Percentiles rank a stretch among this genome's conserved stretches.
phyloP scores from a whole-genome alignment of 1,140 invertebrate genomes.

The Drosophila albomicans region DNA sequence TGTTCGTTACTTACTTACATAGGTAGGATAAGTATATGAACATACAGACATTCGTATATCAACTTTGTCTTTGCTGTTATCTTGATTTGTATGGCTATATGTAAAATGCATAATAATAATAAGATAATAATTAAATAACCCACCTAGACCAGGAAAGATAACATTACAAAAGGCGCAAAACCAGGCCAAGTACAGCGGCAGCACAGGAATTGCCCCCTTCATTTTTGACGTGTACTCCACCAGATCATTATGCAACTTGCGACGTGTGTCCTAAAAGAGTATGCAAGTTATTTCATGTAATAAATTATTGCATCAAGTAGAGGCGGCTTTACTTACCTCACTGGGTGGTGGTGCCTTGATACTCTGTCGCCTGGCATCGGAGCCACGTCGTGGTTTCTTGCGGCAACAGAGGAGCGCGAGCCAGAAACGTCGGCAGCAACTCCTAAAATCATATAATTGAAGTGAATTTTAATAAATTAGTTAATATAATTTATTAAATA shows the following conservation, averaged over 20 bases:
- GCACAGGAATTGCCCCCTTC: slow-evolving; percentile 94
- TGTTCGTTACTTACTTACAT: too few relatives aligned
- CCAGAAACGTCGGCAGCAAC: slow-evolving; percentile 80
- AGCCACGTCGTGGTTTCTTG: slow-evolving; percentile 82
- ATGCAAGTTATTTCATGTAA: background rate
- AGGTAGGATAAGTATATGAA: background rate
- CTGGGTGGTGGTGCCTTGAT: slow-evolving; percentile 87
- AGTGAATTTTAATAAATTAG: too few relatives aligned
- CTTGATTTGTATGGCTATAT: background rate
- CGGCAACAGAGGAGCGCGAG: slow-evolving; percentile 74
- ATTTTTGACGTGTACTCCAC: slow-evolving; percentile 93
- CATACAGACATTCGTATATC: background rate
- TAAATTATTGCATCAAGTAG: background rate
- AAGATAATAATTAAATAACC: slow-evolving; percentile 51
- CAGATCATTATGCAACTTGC: slow-evolving; percentile 91
- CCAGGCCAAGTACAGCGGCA: slow-evolving; percentile 93
- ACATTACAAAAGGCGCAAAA: slow-evolving; percentile 95
- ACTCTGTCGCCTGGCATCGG: slow-evolving; percentile 86
- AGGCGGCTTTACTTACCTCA: slow-evolving; percentile 85
- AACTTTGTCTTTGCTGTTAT: background rate
- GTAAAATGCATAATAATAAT: background rate
- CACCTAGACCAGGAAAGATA: slow-evolving; percentile 93
- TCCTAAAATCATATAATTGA: slow-evolving; percentile 36
- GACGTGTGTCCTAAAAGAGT: slow-evolving; percentile 89
- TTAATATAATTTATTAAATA: background rate